Evolutionary conservation across 2,113 vertebrate species (phyloP), one percentile per base, ranked within the genome.

Genomic region (Brachionichthys hirsutus): DNA sequence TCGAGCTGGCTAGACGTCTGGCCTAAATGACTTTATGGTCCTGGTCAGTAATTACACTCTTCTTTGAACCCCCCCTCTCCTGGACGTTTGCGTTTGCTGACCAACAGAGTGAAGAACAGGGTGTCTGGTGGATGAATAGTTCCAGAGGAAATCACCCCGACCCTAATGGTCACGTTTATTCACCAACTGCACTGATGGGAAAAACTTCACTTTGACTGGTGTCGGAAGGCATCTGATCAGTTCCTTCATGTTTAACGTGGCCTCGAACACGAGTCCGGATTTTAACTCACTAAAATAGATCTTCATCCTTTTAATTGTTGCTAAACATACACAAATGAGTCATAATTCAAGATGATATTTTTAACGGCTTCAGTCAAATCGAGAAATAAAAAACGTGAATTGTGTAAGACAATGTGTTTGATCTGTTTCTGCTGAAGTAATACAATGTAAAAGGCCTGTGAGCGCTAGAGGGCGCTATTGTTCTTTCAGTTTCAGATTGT

Each of bases 1-100:
- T 95, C 93, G 85, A 93, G 91, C 90, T 89, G 94, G 90, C 94
- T 91, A 98, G 97, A 98, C 96, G 97, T 98, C 97, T 99, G 96
- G 94, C 91, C 91, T 94, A 95, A 97, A 99, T 99, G 92, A 94
- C 85, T 99, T 99, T 99, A 99, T 93, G 82, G 91, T 77, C 84
- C 67, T 69, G 78, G 73, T 73, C 80, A 77, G 92, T 92, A 91
- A 91, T 93, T 94, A 89, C 81, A 82, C 87, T 92, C 91, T 83
- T 90, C 93, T 94, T 98, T 96, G 92, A 96, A 95, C 86, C 52
- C 80, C 79, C 81, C 35, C 1, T 91, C 91, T 92, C 92, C 92
- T 93, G 89, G 91, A 91, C 94, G 92, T 96, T 95, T 93, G 92
- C 94, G 92, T 96, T 95, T 93, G 92, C 90, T 86, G 82, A 86